Base-by-base conservation (phyloP, 2,888 invertebrate species). In the Dasypogon diadema region DNA sequence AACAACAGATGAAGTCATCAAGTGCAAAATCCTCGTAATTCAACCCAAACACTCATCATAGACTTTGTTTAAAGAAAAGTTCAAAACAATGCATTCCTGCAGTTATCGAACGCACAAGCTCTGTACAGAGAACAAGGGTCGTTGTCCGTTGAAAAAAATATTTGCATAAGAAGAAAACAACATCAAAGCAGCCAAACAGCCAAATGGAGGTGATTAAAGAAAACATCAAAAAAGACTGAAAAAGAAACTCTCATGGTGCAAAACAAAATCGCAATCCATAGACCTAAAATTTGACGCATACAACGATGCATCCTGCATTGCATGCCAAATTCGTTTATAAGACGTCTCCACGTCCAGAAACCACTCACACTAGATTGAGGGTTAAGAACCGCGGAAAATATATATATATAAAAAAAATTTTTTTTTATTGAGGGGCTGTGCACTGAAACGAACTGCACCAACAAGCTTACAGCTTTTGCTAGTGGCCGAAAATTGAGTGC, bases 361-460 rank as follows among this genome's bases (percentile, higher is more conserved):
- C 14, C 65, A 65, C 65, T 46, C 65, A 48, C 48, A 65, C 65
- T 46, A 65, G 46, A 65, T 22, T n/a, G n/a, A 46, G 65, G 65
- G 65, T 65, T 65, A 65, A 65, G 48, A 65, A 63, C 46, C 65
- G 48, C 24, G 46, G 24, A 46, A 37, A 63, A 30, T 37, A 21
- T 37, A 63, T 37, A 46, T 12, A n/a, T 6, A 42, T 12, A 65
- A 65, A 48, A 65, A n/a, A n/a, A n/a, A n/a, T n/a, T n/a, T n/a
- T n/a, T n/a, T n/a, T 65, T 65, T 46, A 65, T 65, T 65, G 46
- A 65, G 42, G 37, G 24, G 10, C 65, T 6, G 26, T 12, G 37
- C 16, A 46, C 14, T 4, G 26, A 65, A 65, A n/a, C 48, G 24
- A 46, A 46, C 48, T 14, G 46, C n/a, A 46, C 65, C 46, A 42